Evolutionary conservation across 2,113 vertebrate species (phyloP), one percentile per base, ranked within the genome.

Genomic region (Takifugu bimaculatus): DNA sequence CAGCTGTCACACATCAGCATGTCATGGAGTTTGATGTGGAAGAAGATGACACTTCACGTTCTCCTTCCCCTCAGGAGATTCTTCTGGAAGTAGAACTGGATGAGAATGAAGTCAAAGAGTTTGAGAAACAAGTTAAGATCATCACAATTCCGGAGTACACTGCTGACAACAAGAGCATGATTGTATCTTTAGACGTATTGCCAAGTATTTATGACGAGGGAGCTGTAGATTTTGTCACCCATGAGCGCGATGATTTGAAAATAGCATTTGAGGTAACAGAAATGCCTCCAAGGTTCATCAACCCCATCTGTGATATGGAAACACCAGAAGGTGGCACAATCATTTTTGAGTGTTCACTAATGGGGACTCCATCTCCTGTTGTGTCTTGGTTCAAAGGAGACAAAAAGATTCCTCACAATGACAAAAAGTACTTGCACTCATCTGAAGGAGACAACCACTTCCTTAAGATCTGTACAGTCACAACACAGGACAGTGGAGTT

Each of bases 121-220:
- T 98, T 93, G 96, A 99, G 82, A 98, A 91, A 73, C 95, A 96
- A 69, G 91, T 99, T n/a, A 99, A 96, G 89, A 99, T 99, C 66
- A 91, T 98, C 80, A 96, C 97, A 6, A 93, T 93, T 56, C 96
- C 97, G 1, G 94, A 98, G 80, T 96, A 96, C 80, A 92, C 92
- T 7, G 86, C 93, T 1, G 95, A 98, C 75, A 95, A 94, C 77
- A 98, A 96, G 82, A 97, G 94, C 70, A 98, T 98, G 94, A 90
- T 99, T 56, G 94, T 99, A 74, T 99, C 93, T 60, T 84, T 99
- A 60, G 94, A 99, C 81, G 95, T 99, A 14, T 89, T 99, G 49
- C 97, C 97, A 0, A 83, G 93, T 77, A 90, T 92, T 65, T 91
- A 94, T 55, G 92, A 94, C 60, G 94, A 93, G 45, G 90, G 92